phyloP scores from a whole-genome alignment of 2,888 invertebrate genomes.

The Dyspetes luteomarginatus region DNA sequence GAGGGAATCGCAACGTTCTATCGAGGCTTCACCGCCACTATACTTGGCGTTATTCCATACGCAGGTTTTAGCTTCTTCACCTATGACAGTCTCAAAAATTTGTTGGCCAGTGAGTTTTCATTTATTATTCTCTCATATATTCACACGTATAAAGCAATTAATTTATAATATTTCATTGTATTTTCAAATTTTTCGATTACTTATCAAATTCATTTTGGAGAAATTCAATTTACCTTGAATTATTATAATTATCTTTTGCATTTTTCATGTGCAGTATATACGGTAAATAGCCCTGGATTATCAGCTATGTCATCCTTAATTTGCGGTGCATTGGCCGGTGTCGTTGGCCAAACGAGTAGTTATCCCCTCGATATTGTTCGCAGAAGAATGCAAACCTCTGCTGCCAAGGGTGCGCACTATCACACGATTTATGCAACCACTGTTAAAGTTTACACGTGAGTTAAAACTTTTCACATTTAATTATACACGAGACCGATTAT shows the following conservation, averaged over 20 bases:
- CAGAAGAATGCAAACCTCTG: slow-evolving; percentile 88
- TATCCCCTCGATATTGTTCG: slow-evolving; percentile 98
- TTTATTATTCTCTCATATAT: not conserved
- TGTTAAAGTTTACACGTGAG: slow-evolving; percentile 88
- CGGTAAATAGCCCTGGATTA: slow-evolving; percentile 77
- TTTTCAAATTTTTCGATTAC: not conserved
- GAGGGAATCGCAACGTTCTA: slow-evolving; percentile 93
- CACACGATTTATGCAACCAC: slow-evolving; percentile 88
- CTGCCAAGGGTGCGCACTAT: slow-evolving; percentile 84
- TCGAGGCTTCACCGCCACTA: slow-evolving; percentile 94
- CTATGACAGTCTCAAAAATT: slow-evolving; percentile 95
- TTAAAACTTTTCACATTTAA: too few relatives aligned
- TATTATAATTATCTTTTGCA: too few relatives aligned
- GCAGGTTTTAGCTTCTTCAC: slow-evolving; percentile 99
- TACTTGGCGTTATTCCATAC: slow-evolving; percentile 97
- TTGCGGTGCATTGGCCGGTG: slow-evolving; percentile 96
- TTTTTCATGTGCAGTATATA: slow-evolving; percentile 76
- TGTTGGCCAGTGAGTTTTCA: slow-evolving; percentile 87
- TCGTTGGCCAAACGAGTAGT: slow-evolving; percentile 96
- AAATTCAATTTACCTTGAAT: not conserved
- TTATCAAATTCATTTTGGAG: not conserved
- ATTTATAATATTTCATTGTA: slow-evolving; percentile 23
- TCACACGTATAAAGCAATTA: slow-evolving; percentile 24
- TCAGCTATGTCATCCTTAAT: slow-evolving; percentile 87
- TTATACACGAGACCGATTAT: too few relatives aligned